A percentile compares a stretch with the other conserved stretches of the same genome.
These are phyloP conservation scores for Acleris cristana DNA, from an alignment of 2,888 invertebrate genomes.

Conservation along the genomic window DNA sequence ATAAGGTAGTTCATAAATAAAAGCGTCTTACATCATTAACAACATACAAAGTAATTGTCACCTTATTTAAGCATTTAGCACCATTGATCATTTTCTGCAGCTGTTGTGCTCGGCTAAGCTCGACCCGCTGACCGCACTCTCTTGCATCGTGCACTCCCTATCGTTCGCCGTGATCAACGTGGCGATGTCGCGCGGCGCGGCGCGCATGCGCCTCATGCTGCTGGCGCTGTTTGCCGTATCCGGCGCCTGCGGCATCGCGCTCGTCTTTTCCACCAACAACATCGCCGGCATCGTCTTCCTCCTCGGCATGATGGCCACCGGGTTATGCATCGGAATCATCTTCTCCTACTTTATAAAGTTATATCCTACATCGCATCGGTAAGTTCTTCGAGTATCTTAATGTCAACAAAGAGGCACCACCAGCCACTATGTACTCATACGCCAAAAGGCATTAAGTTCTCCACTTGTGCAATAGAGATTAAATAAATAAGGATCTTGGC, in stretches of 20 bases:
- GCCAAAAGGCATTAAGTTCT: too few relatives aligned
- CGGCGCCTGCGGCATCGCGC: slow-evolving; percentile 43
- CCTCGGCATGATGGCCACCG: slow-evolving; percentile 24
- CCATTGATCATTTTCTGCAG: slow-evolving; percentile 12
- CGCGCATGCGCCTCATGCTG: slow-evolving; percentile 50
- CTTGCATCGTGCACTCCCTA: slow-evolving; percentile 24
- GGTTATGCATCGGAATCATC: slow-evolving; percentile 39
- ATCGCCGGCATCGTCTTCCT: slow-evolving; percentile 46
- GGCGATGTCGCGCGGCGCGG: slow-evolving; percentile 48
- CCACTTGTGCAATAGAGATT: too few relatives aligned
- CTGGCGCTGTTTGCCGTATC: slow-evolving; percentile 47
- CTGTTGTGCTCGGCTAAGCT: slow-evolving; percentile 26
- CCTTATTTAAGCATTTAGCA: too few relatives aligned
- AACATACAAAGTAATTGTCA: too few relatives aligned
- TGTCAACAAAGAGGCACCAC: too few relatives aligned
- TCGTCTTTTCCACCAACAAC: slow-evolving; percentile 47
- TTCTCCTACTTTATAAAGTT: slow-evolving; percentile 42
- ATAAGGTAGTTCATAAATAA: too few relatives aligned
- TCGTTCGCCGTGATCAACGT: slow-evolving; percentile 49
- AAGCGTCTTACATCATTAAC: too few relatives aligned
- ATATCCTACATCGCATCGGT: slow-evolving; percentile 43
- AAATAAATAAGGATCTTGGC: too few relatives aligned
- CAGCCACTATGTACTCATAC: too few relatives aligned
- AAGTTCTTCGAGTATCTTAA: slow-evolving; percentile 12
- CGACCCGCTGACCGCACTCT: slow-evolving; percentile 19